phyloP scores from a whole-genome alignment of 2,797 vertebrate genomes.

The Anguilla anguilla region DNA sequence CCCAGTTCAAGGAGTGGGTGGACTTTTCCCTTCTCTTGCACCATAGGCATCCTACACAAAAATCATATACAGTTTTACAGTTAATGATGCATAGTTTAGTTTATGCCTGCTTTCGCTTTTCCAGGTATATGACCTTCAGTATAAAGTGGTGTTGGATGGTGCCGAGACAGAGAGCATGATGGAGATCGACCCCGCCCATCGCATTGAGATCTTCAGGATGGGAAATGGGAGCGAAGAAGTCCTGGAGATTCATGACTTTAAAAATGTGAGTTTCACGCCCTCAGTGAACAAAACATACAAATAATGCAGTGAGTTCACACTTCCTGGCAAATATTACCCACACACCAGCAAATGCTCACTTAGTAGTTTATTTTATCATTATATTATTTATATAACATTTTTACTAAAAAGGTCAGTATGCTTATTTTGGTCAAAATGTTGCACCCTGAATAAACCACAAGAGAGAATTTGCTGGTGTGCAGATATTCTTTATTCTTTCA shows the following conservation, averaged over 20 bases:
- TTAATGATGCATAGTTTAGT: not conserved
- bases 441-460: too few species aligned
- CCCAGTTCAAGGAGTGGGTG: not conserved
- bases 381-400: too few species aligned
- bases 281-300: not conserved
- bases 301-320: not conserved
- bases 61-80: not conserved
- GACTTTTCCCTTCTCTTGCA: not conserved
- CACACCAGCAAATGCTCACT: too few species aligned
- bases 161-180: conserved; percentile 75
- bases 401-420: too few species aligned
- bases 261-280: conserved; percentile 61
- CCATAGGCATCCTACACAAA: not conserved
- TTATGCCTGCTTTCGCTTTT: conserved; percentile 4
- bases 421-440: too few species aligned
- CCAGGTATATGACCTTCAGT: conserved; percentile 75
- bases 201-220: conserved; percentile 72
- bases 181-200: conserved; percentile 73
- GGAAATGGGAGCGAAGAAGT: conserved; percentile 75
- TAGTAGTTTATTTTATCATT: not conserved
- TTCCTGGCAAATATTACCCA: not conserved
- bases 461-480: too few species aligned
- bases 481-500: too few species aligned
- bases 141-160: conserved; percentile 69
- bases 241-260: conserved; percentile 80